A percentile compares a stretch with the other conserved stretches of the same genome.
Conservation (phyloP, 2,888 invertebrate genomes). For the Lomographa bimaculata region DNA sequence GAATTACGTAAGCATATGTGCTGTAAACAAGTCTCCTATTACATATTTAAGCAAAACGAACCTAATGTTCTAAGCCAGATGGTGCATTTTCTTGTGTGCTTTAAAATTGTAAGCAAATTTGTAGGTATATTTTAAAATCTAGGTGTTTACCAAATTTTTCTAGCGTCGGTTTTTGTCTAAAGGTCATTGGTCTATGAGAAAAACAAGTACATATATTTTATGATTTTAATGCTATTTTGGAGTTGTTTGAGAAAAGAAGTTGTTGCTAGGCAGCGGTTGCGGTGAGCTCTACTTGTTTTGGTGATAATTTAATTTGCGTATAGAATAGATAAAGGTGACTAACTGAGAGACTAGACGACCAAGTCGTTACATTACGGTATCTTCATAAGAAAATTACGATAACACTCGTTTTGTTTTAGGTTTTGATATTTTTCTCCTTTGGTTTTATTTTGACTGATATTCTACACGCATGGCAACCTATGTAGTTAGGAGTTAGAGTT, state of each 20-base stretch:
- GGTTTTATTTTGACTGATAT: too few relatives aligned
- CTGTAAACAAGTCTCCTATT: constrained; percentile 54
- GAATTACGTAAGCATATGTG: constrained; percentile 42
- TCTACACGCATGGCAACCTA: too few relatives aligned
- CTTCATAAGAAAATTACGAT: too few relatives aligned
- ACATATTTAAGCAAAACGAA: constrained; percentile 16
- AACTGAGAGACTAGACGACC: too few relatives aligned
- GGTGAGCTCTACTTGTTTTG: constrained; percentile 2
- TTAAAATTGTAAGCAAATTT: background rate
- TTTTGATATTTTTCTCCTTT: too few relatives aligned
- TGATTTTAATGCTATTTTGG: constrained; percentile 9
- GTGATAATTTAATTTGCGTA: background rate
- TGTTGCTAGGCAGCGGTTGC: constrained; percentile 13
- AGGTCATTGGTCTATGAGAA: constrained; percentile 22
- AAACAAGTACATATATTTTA: constrained; percentile 20
- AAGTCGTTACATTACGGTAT: too few relatives aligned
- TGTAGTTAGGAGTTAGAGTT: too few relatives aligned
- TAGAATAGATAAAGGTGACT: too few relatives aligned
- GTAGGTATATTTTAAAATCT: constrained; percentile 14
- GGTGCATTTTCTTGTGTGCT: too few relatives aligned
- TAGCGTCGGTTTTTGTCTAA: constrained; percentile 14
- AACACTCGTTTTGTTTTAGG: too few relatives aligned
- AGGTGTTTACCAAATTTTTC: constrained; percentile 23
- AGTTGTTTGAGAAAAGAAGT: background rate
- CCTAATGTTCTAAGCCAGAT: too few relatives aligned